These are phyloP conservation scores for Micrastur ruficollis DNA, from an alignment of 2,797 vertebrate genomes.

Conservation along the genomic window DNA sequence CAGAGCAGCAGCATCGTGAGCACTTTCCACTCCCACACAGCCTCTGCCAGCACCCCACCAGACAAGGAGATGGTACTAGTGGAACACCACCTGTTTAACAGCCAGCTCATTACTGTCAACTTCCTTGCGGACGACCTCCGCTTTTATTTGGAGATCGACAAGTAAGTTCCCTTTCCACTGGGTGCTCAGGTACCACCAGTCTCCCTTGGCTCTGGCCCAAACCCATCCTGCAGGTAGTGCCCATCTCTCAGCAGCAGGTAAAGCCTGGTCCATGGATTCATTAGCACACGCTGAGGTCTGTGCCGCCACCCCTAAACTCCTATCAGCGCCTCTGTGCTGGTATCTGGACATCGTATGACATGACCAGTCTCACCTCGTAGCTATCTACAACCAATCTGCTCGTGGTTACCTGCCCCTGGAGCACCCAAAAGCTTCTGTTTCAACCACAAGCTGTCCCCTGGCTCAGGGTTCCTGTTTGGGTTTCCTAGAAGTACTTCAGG, in stretches of 20 bases:
- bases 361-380: neutral
- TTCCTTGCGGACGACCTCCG: constrained; percentile 69
- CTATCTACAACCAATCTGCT: neutral
- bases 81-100: constrained; percentile 51
- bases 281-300: neutral
- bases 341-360: neutral
- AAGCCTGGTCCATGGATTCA: neutral
- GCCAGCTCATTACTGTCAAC: constrained; percentile 54
- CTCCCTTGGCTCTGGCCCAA: neutral
- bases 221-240: neutral
- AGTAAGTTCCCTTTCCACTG: constrained; percentile 29
- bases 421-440: neutral
- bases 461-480: neutral
- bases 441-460: neutral
- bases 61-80: neutral
- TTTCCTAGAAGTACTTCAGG: neutral
- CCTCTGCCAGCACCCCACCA: neutral
- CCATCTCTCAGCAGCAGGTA: neutral
- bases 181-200: neutral
- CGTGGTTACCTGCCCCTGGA: neutral
- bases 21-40: rapidly evolving
- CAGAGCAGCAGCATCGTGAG: rapidly evolving
- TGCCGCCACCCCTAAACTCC: neutral
- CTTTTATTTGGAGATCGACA: constrained; percentile 77
- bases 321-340: neutral